phyloP scores from a whole-genome alignment of 2,797 vertebrate genomes.

The Alcedo atthis region DNA sequence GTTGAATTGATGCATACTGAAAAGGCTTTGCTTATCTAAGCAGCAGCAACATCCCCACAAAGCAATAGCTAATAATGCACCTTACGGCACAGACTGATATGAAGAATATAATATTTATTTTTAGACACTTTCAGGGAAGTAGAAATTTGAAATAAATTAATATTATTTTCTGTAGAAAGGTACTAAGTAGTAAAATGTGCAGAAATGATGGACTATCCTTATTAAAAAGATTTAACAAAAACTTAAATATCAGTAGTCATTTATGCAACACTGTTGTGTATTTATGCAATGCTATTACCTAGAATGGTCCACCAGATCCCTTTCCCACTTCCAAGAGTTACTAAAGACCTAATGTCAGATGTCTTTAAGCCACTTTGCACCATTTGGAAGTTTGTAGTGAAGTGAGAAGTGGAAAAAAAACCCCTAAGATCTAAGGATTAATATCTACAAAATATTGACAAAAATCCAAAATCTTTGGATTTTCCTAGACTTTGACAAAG shows the following conservation, averaged over 20 bases:
- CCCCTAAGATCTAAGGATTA: background rate
- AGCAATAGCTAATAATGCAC: background rate
- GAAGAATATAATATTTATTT: constrained; percentile 1
- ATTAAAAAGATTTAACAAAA: background rate
- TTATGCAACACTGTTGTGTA: background rate
- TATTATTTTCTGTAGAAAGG: background rate
- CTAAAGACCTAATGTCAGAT: background rate
- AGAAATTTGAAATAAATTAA: background rate
- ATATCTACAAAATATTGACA: background rate
- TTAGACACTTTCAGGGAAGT: background rate
- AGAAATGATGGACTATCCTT: background rate
- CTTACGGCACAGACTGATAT: background rate
- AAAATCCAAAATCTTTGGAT: background rate
- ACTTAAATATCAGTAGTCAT: background rate
- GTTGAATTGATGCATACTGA: constrained; percentile 36
- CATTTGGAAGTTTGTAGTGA: background rate
- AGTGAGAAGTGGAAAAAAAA: background rate
- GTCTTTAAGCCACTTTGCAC: background rate
- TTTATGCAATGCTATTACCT: no score
- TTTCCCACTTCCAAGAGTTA: background rate
- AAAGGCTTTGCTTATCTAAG: constrained; percentile 27
- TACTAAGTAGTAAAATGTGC: background rate
- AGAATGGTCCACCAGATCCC: background rate
- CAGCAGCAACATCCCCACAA: background rate
- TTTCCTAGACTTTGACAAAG: background rate